Evolutionary conservation across 23 tunicate genomes (phyloP), one percentile per base, ranked within the genome.

Genomic region (Botrylloides violaceus): DNA sequence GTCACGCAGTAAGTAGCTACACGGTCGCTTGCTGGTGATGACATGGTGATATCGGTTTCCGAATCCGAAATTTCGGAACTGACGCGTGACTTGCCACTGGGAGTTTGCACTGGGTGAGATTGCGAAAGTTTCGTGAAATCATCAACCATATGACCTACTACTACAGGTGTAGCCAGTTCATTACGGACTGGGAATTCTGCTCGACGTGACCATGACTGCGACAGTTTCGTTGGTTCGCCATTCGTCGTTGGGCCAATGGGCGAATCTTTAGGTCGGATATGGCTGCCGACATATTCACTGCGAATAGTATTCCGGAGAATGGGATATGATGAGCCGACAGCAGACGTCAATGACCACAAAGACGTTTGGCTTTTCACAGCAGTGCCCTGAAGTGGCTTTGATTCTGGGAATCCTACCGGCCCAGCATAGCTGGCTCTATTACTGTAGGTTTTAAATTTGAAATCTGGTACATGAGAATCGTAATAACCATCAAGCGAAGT

Each of bases 41-140:
- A 39, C 26, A 39, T 56, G 58, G 74, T 68, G 47, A 53, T 32
- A 37, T 68, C 58, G 27, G 74, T 68, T 68, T 68, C 74, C 57
- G 74, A 68, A 12, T 56, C 58, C 29, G 58, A 43, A 5, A 43
- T 68, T 19, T 68, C 58, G 20, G 74, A 68, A 20, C 74, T 22
- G 6, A 63, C 32, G 35, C 70, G 30, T 25, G 74, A 36, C 2
- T 68, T 68, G 26, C 37, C 74, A 43, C 20, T 7, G 5, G 39
- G 70, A 6, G 70, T 31, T n/a, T 23, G 20, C 9, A 32, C 24
- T 23, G 30, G 36, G 5, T 37, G 25, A 9, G 70, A 29, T 2
- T 64, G 31, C 21, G 38, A 64, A 7, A 23, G 39, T n/a, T 39
- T 31, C 12, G 70, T 31, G 9, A 64, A 32, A 32, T 64, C 38